Base-by-base conservation (phyloP, 2,113 vertebrate genomes). In the Lepisosteus oculatus region DNA sequence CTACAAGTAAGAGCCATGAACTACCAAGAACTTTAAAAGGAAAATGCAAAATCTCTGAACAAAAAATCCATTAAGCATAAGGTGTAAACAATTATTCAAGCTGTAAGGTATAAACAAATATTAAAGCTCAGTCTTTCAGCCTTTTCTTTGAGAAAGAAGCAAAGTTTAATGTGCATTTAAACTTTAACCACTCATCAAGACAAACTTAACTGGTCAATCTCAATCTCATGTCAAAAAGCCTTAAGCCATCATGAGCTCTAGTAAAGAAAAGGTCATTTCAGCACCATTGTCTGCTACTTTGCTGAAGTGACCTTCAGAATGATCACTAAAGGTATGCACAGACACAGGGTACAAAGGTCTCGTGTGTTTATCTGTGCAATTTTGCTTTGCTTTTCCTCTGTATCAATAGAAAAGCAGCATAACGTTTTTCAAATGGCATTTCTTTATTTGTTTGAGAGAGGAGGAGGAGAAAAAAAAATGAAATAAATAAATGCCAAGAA, bases 401-500 rank as follows among this genome's bases (percentile, higher is more conserved):
- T 8, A 17, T 54, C 43, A 17, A 55, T n/a, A n/a, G 8, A 66
- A 64, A 0, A 13, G 0, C 2, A 56, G 43, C 59, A 56, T 45
- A 14, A 42, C 64, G 44, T 57, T 43, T 59, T 66, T 15, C 42
- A 72, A 72, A 47, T 43, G 62, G 62, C 54, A 55, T 57, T 67
- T 56, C 47, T 70, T 74, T 56, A 57, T 70, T 65, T 57, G 61
- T 69, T 57, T 43, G 3, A 62, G 62, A 71, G 17, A 69, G 3
- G 17, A 65, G 55, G 43, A 61, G 43, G 71, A 55, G 62, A 15
- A 72, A 15, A 57, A 65, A 12, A 45, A 56, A 70, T 41, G 17
- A 68, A 66, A 78, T 66, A 69, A 69, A 72, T 74, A 78, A 78
- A 78, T 68, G 90, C 87, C 91, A 92, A 84, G 79, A 59, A 81